Evolutionary conservation across 1,140 invertebrate genomes (phyloP), one percentile per base, ranked within the genome.

Genomic region (Adelges cooleyi): DNA sequence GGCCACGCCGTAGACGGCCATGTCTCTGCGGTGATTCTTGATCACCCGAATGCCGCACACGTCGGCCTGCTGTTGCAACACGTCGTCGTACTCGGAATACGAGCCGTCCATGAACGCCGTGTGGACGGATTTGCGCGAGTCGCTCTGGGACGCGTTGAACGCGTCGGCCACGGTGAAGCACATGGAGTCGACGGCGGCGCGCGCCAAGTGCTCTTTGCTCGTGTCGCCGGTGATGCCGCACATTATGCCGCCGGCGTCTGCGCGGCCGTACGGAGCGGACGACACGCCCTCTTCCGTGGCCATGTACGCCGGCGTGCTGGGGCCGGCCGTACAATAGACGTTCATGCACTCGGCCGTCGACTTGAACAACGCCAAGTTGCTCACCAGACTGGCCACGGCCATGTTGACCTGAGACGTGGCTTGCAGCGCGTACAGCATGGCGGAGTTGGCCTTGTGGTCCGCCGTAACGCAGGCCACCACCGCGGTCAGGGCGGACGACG

Each of bases 51-150:
- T 17, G 20, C 23, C 38, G 9, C 15, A 27, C 2, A 42, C 51
- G 23, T 65, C 27, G 1, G 62, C 42, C 50, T 66, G 2, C 15
- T 29, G 27, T 13, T 40, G 65, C 25, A 65, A n/a, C 3, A 68
- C 17, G 10, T 13, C 18, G 9, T n/a, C 5, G 10, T 11, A 13
- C 13, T 3, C 9, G 1, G 20, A 13, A 23, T 42, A 56, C 13
- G 8, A 3, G 0, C 53, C 53, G 38, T 56, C 53, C 15, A 44
- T 38, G 22, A 20, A 13, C n/a, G 27, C 13, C 9, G 22, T n/a
- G 10, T 15, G 13, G 1, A 25, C 20, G 1, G 8, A 8, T 6
- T 13, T 15, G 0, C 6, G 11, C 1, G 20, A n/a, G 4, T 62
- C 42, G 10, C 33, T 25, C 20, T 48, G 18, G 15, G 29, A 29